Conservation (phyloP, 2,113 vertebrate genomes). For the Chiloscyllium plagiosum region DNA sequence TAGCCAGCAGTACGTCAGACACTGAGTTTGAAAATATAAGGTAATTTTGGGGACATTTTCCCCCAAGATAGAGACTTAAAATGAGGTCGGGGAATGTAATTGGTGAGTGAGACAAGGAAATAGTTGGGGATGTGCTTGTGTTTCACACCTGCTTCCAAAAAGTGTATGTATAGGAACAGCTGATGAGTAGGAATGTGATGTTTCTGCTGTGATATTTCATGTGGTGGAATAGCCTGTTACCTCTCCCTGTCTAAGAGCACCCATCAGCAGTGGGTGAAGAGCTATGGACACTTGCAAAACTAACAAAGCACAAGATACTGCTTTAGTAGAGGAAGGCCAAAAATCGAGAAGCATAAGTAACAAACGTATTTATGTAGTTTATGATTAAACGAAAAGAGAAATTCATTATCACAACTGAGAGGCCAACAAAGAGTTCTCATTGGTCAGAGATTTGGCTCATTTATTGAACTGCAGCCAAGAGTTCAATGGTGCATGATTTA, state of each 20-base stretch:
- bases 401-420: neutral
- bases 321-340: neutral
- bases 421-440: neutral
- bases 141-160: neutral
- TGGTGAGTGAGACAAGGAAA: neutral
- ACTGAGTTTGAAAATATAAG: neutral
- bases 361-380: neutral
- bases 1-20: no score
- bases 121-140: neutral
- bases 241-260: neutral
- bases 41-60: neutral
- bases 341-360: neutral
- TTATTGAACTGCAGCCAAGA: neutral
- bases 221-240: neutral
- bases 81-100: neutral
- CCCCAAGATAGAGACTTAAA: neutral
- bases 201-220: neutral
- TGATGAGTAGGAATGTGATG: neutral
- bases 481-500: neutral
- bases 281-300: neutral
- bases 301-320: neutral
- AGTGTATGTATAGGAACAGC: neutral
- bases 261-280: neutral
- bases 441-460: neutral
- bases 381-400: conserved; percentile 1